phyloP scores from a whole-genome alignment of 2,113 vertebrate genomes.

The Entosphenus tridentatus region DNA sequence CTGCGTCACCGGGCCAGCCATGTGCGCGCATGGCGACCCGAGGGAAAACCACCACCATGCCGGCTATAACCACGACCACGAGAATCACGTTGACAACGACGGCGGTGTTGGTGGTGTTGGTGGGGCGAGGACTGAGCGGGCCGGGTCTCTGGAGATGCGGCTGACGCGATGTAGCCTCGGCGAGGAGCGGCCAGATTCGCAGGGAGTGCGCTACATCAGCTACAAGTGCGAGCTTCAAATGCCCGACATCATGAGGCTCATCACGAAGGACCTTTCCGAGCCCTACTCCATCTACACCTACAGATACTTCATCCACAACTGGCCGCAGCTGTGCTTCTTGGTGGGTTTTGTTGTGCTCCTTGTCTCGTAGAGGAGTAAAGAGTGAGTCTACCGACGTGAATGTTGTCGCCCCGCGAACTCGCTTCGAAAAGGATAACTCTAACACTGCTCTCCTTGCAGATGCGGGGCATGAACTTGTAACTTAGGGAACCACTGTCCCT shows the following conservation, averaged over 20 bases:
- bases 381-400: no score
- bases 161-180: no score
- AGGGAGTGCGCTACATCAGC: conserved; percentile 63
- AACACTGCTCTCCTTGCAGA: no score
- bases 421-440: no score
- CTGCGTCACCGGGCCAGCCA: background rate
- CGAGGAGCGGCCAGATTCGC: no score
- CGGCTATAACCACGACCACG: conserved; percentile 16
- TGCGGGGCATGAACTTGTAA: no score
- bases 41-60: conserved; percentile 6
- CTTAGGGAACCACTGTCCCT: no score
- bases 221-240: conserved; percentile 98
- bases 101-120: conserved; percentile 3
- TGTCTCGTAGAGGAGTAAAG: no score
- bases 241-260: conserved; percentile 99
- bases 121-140: no score
- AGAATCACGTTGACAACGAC: conserved; percentile 23
- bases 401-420: no score
- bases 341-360: conserved; percentile 35
- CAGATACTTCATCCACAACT: conserved; percentile 99
- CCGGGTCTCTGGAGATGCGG: no score
- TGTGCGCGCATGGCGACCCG: conserved; percentile 7
- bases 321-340: conserved; percentile 99
- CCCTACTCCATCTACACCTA: conserved; percentile 99
- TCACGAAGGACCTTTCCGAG: conserved; percentile 99